A percentile compares a stretch with the other conserved stretches of the same genome.
Evolutionary conservation across 2,888 invertebrate species (phyloP).

Genomic region (Zaprionus bogoriensis): DNA sequence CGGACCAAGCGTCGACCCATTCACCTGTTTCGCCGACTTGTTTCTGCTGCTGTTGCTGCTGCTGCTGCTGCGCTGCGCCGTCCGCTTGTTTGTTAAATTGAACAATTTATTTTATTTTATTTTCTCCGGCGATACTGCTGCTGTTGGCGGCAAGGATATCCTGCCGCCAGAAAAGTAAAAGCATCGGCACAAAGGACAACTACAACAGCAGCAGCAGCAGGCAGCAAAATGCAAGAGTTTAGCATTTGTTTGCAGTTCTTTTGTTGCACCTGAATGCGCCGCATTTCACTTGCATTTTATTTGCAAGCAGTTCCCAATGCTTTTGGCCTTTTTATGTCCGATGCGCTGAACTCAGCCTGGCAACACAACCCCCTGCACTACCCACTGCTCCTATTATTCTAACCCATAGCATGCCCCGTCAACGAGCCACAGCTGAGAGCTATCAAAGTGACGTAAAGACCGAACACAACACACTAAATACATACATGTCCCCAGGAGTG

Average conservation of each 20-base stretch:
- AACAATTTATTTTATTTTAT: conserved; percentile 67
- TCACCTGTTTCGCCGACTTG: conserved; percentile 4
- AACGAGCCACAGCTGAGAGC: conserved; percentile 9
- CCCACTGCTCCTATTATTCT: too few relatives aligned
- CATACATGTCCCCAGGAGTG: neutral
- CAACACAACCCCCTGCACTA: conserved; percentile 3
- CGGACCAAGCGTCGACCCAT: too few relatives aligned
- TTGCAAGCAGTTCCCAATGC: conserved; percentile 55
- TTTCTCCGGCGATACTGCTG: conserved; percentile 10
- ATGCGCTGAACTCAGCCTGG: too few relatives aligned
- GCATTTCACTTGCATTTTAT: conserved; percentile 74
- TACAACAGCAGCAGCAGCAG: conserved; percentile 22
- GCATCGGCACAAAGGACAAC: conserved; percentile 33
- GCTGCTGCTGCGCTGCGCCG: conserved; percentile 17
- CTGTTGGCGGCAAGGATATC: conserved; percentile 47
- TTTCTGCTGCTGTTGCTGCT: conserved; percentile 8
- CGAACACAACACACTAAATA: neutral
- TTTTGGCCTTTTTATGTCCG: conserved; percentile 13
- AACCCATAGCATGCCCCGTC: too few relatives aligned
- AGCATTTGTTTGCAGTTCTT: conserved; percentile 64
- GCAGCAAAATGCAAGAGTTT: conserved; percentile 58
- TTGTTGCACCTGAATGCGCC: conserved; percentile 71
- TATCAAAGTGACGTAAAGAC: conserved; percentile 31
- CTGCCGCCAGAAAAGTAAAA: conserved; percentile 46
- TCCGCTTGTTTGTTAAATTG: conserved; percentile 67